A percentile compares a stretch with the other conserved stretches of the same genome.
Evolutionary conservation across 2,888 invertebrate species (phyloP).

Genomic region (Pterostichus niger): DNA sequence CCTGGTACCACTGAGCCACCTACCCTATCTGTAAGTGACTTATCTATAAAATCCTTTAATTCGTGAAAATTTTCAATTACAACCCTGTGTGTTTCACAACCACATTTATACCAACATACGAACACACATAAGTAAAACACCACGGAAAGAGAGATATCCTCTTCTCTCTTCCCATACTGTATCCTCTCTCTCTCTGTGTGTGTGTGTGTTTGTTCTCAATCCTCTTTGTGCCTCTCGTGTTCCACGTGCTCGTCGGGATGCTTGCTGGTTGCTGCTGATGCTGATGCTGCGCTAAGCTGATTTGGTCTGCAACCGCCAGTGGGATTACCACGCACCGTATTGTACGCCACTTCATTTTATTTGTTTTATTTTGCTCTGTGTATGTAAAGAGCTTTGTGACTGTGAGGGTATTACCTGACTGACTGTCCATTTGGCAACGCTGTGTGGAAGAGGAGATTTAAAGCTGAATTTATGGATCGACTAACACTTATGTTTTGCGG

Average conservation of each 20-base stretch:
- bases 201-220: conserved; percentile 7
- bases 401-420: not conserved
- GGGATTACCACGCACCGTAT: conserved; percentile 72
- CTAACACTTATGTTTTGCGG: not conserved
- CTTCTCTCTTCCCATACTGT: not conserved
- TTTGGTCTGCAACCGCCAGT: conserved; percentile 58
- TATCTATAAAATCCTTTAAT: too few relatives aligned
- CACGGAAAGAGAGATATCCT: too few relatives aligned
- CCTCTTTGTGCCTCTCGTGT: conserved; percentile 23
- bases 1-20: too few relatives aligned
- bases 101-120: too few relatives aligned
- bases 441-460: not conserved
- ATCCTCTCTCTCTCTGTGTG: not conserved
- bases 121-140: too few relatives aligned
- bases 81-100: too few relatives aligned
- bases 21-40: too few relatives aligned
- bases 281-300: conserved; percentile 59
- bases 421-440: conserved; percentile 3
- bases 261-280: not conserved
- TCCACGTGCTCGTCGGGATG: conserved; percentile 26
- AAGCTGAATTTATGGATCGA: not conserved
- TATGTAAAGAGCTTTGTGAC: conserved; percentile 6
- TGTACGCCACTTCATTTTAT: conserved; percentile 65
- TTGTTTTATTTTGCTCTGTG: conserved; percentile 58
- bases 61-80: too few relatives aligned